Base-by-base conservation (phyloP, 1,140 invertebrate genomes). In the Drosophila serrata region DNA sequence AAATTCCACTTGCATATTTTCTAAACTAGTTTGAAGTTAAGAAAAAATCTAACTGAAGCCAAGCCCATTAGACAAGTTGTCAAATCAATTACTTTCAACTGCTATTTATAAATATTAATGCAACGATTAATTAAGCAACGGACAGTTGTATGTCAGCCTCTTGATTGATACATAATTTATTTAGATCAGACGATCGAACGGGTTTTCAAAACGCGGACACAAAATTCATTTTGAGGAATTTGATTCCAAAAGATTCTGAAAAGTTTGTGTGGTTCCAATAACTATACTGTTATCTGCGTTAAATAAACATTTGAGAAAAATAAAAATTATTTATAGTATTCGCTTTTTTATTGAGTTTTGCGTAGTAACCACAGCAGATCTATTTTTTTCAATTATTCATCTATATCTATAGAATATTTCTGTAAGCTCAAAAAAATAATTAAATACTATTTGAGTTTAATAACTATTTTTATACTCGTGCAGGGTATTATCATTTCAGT, bases 71-170 rank as follows among this genome's bases (percentile, higher is more conserved):
- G 13, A 61, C 43, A 24, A 45, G 33, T 67, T 62, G 42, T 48
- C n/a, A 48, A 68, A 31, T 65, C 45, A 68, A 40, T 68, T 33
- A 61, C 59, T 51, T 11, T 0, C 31, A 29, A 53, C 42, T 46
- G 22, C 46, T 42, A 13, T 29, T 24, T 27, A 65, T 68, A 68
- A 68, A 68, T 68, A 68, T 68, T 68, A 27, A 65, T 68, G 15
- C 24, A 63, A 6, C 33, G 35, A 29, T 63, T 49, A 53, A 53
- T 53, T 42, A 37, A 31, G 24, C 12, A 9, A 15, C n/a, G 11
- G 58, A 49, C 58, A 61, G 42, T 22, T 11, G 27, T 2, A 24
- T 35, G 49, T 64, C 43, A 39, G 17, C 2, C n/a, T 39, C 13
- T 19, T 15, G 24, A 51, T 24, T 42, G 65, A 48, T 17, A 42